phyloP scores from a whole-genome alignment of 2,888 invertebrate species.

The Mantis religiosa region DNA sequence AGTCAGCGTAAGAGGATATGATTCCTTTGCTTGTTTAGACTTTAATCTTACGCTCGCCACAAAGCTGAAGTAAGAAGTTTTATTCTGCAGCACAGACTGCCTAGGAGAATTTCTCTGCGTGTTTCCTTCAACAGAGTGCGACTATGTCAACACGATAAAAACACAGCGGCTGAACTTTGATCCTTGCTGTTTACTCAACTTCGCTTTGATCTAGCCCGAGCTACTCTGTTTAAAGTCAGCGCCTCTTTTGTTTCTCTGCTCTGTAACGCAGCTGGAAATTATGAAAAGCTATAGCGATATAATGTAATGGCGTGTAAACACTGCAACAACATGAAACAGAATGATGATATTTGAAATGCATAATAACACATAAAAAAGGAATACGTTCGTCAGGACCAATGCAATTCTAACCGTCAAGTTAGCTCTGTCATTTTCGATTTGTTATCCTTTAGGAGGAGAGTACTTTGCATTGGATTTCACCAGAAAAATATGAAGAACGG shows the following conservation, averaged over 20 bases:
- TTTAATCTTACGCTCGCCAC: background rate
- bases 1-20: too few relatives aligned
- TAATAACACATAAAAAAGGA: too few relatives aligned
- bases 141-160: background rate
- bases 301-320: background rate
- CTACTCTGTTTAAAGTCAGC: background rate
- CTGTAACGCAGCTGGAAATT: background rate
- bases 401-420: too few relatives aligned
- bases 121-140: background rate
- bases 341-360: background rate
- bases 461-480: too few relatives aligned
- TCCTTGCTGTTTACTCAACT: background rate
- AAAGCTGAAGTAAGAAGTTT: background rate
- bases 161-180: background rate
- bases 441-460: too few relatives aligned
- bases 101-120: too few relatives aligned
- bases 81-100: background rate
- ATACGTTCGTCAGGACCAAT: too few relatives aligned
- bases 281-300: background rate
- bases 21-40: too few relatives aligned
- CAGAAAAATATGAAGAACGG: too few relatives aligned
- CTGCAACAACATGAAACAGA: background rate
- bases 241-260: background rate
- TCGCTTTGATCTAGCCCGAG: background rate
- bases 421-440: too few relatives aligned